Conservation (phyloP, 2,888 invertebrate species). For the Allygus modestus region DNA sequence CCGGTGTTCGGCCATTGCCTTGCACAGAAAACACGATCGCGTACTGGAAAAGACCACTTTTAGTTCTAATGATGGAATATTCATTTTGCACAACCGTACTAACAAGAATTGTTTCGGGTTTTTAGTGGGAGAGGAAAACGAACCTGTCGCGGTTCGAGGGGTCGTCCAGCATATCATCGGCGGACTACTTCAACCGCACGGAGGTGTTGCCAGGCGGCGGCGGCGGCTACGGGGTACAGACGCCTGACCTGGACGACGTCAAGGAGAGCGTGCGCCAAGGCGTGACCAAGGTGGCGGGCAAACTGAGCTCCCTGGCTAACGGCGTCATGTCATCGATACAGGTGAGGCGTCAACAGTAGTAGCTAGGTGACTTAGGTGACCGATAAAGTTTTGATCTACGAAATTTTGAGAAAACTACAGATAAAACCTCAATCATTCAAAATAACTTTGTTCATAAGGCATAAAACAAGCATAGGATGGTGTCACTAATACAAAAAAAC, state of each 20-base stretch:
- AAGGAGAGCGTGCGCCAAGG: constrained; percentile 98
- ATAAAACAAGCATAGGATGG: too few species aligned
- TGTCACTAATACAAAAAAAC: too few species aligned
- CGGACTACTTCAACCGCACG: constrained; percentile 92
- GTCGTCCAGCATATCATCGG: constrained; percentile 95
- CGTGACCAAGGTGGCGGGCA: constrained; percentile 98
- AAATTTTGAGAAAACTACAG: too few species aligned
- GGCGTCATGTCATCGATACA: constrained; percentile 96
- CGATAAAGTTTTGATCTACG: too few species aligned
- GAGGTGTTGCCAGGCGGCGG: constrained; percentile 72
- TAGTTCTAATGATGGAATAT: too few species aligned
- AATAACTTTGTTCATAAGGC: too few species aligned
- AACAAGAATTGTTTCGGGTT: constrained; percentile 51
- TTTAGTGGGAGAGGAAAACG: constrained; percentile 77
- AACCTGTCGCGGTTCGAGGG: constrained; percentile 91
- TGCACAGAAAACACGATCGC: too few species aligned
- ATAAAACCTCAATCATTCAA: too few species aligned
- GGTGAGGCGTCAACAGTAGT: constrained; percentile 76
- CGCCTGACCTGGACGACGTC: constrained; percentile 94
- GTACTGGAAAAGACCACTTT: too few species aligned
- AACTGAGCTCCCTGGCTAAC: constrained; percentile 94
- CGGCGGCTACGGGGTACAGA: constrained; percentile 70
- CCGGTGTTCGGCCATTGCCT: too few species aligned
- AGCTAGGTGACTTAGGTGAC: too few species aligned
- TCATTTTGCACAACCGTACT: too few species aligned